phyloP scores from a whole-genome alignment of 2,888 invertebrate genomes.

The Dastarcus helophoroides region DNA sequence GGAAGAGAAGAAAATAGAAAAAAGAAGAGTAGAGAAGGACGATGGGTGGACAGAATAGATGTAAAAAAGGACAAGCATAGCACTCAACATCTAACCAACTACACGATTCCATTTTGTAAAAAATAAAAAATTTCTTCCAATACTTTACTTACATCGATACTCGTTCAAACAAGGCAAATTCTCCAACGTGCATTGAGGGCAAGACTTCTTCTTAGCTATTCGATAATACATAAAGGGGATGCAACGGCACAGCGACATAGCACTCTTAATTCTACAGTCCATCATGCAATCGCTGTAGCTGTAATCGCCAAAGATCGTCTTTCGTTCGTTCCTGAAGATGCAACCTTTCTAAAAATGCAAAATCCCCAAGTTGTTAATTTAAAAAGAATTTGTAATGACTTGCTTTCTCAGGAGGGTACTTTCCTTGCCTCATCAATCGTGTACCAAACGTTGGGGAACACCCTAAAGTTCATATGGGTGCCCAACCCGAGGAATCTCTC shows the following conservation, averaged over 20 bases:
- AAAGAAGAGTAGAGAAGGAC: too few relatives aligned
- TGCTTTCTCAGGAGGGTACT: conserved; percentile 19
- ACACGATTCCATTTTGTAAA: too few relatives aligned
- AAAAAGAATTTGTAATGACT: neutral
- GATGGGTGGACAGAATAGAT: too few relatives aligned
- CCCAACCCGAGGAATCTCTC: conserved; percentile 26
- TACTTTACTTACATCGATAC: conserved; percentile 34
- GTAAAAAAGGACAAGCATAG: too few relatives aligned
- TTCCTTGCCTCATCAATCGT: conserved; percentile 18
- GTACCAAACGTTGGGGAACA: conserved; percentile 20
- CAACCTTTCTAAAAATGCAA: conserved; percentile 19
- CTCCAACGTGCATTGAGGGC: conserved; percentile 37
- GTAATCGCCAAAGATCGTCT: conserved; percentile 31
- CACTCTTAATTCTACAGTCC: conserved; percentile 44
- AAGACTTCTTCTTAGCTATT: conserved; percentile 27
- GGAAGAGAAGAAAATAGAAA: too few relatives aligned
- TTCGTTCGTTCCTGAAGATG: conserved; percentile 20
- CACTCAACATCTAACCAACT: too few relatives aligned
- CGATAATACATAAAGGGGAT: conserved; percentile 43
- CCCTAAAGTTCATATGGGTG: conserved; percentile 23
- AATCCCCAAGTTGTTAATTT: neutral
- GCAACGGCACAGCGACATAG: conserved; percentile 43
- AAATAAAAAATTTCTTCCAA: conserved; percentile 7
- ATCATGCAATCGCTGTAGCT: conserved; percentile 48
- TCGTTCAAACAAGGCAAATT: conserved; percentile 41